Conservation (phyloP, 2,888 invertebrate species). For the Ichneumoninae sp. region DNA sequence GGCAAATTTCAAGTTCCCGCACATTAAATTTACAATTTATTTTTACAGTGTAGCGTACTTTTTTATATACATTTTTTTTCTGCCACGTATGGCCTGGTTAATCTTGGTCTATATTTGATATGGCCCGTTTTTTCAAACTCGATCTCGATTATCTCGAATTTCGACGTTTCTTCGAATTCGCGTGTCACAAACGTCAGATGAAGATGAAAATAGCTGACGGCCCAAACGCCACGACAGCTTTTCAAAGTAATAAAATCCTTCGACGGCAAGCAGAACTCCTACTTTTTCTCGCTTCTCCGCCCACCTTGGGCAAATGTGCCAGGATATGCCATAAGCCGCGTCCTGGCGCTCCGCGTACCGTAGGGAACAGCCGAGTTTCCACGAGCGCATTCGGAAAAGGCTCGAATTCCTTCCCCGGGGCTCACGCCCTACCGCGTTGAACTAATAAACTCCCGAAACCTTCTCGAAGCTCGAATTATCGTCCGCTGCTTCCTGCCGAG, state of each 20-base stretch:
- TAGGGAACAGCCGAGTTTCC: conserved; percentile 1
- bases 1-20: too few relatives aligned
- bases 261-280: conserved; percentile 17
- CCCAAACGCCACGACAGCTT: conserved; percentile 22
- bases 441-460: conserved; percentile 35
- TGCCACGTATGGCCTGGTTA: too few relatives aligned
- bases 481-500: conserved; percentile 15
- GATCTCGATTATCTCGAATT: neutral
- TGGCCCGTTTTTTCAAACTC: neutral
- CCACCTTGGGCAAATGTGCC: conserved; percentile 25
- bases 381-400: neutral
- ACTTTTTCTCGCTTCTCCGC: conserved; percentile 34
- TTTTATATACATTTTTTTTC: too few relatives aligned
- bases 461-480: conserved; percentile 3
- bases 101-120: too few relatives aligned
- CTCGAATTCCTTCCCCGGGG: conserved; percentile 12
- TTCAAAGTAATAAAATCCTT: conserved; percentile 47
- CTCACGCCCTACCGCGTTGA: conserved; percentile 33
- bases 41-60: too few relatives aligned
- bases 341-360: neutral
- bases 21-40: too few relatives aligned
- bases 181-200: neutral
- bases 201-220: neutral
- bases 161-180: neutral
- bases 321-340: conserved; percentile 1